Evolutionary conservation across 2,113 vertebrate genomes (phyloP).

Genomic region (Carassius carassius): DNA sequence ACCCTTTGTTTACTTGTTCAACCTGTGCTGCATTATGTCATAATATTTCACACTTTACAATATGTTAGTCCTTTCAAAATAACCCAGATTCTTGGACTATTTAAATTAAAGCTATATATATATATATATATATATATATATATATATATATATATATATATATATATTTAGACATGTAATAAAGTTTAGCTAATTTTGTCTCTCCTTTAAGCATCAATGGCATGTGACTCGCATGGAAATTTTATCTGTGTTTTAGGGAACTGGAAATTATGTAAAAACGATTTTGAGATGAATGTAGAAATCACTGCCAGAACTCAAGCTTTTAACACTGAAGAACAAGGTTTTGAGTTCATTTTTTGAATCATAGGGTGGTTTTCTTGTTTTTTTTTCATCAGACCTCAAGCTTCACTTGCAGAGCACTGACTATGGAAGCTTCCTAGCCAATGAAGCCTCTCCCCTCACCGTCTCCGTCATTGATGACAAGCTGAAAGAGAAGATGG

Average conservation of each 20-base stretch:
- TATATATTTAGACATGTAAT: background rate
- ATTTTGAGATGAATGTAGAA: background rate
- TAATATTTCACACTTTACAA: background rate
- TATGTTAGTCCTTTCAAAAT: background rate
- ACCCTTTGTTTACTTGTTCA: background rate
- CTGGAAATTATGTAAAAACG: slow-evolving; percentile 48
- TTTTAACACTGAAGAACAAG: background rate
- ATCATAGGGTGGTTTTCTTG: background rate
- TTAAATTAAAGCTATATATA: background rate
- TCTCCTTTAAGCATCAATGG: background rate
- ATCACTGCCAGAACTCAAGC: background rate
- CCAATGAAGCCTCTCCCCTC: slow-evolving; percentile 93
- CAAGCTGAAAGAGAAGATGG: slow-evolving; percentile 99
- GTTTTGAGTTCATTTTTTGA: background rate
- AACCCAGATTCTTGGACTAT: background rate
- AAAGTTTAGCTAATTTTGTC: background rate
- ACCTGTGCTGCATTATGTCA: background rate
- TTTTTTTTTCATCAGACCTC: slow-evolving; percentile 78
- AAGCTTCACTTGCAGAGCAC: slow-evolving; percentile 98
- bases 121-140: too few species aligned
- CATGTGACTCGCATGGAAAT: background rate
- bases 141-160: too few species aligned
- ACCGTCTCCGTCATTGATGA: slow-evolving; percentile 96
- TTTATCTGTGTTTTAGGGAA: slow-evolving; percentile 46
- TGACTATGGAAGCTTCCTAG: slow-evolving; percentile 96